Evolutionary conservation across 1,140 invertebrate species (phyloP).

Genomic region (Hylaeus volcanicus): DNA sequence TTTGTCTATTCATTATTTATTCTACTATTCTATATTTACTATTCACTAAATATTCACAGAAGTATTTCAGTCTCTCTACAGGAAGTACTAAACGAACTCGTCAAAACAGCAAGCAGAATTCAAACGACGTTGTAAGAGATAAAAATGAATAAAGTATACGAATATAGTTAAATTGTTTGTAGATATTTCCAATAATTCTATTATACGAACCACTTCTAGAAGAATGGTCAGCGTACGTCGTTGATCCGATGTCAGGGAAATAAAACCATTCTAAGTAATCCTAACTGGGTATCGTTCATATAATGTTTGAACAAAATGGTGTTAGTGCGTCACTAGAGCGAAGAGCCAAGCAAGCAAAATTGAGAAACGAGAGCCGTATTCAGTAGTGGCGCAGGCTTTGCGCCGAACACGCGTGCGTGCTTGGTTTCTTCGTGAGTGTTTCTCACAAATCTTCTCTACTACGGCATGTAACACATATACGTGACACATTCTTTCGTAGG

Average conservation of each 20-base stretch:
- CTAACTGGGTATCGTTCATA: neutral
- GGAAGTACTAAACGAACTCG: too few relatives aligned
- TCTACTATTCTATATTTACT: too few relatives aligned
- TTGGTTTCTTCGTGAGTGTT: neutral
- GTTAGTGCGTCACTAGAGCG: neutral
- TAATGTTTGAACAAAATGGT: neutral
- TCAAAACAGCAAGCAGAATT: too few relatives aligned
- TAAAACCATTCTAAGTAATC: neutral
- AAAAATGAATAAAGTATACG: too few relatives aligned
- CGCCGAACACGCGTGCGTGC: neutral
- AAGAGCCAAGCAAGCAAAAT: slow-evolving; percentile 17
- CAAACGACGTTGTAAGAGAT: too few relatives aligned
- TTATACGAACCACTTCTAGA: too few relatives aligned
- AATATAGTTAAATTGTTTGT: too few relatives aligned
- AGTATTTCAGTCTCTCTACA: too few relatives aligned
- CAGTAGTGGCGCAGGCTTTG: slow-evolving; percentile 41
- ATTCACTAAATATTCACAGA: too few relatives aligned
- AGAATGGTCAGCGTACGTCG: too few relatives aligned
- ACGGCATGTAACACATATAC: slow-evolving; percentile 14
- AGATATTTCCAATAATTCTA: too few relatives aligned
- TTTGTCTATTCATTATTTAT: too few relatives aligned
- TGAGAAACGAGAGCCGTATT: neutral
- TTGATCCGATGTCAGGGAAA: neutral
- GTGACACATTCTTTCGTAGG: neutral
- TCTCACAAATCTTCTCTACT: neutral